Conservation (phyloP, 2,113 vertebrate species). For the Notothenia rossii region DNA sequence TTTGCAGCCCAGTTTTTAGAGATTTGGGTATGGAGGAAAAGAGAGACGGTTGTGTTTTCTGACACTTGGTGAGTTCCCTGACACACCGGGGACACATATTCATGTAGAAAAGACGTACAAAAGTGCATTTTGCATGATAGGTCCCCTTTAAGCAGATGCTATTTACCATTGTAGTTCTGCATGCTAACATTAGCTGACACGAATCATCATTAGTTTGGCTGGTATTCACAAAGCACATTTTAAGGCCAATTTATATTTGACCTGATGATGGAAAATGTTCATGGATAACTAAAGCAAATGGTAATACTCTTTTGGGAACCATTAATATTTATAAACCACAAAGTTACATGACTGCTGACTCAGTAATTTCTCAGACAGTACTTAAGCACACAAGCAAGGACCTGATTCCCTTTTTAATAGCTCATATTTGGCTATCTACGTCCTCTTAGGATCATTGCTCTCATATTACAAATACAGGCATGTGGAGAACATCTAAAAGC, state of each 20-base stretch:
- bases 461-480: background rate
- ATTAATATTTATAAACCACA: slow-evolving; percentile 13
- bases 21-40: no score
- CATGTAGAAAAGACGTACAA: no score
- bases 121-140: no score
- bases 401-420: background rate
- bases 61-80: no score
- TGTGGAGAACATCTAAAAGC: slow-evolving; percentile 7
- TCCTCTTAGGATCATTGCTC: slow-evolving; percentile 14
- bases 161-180: background rate
- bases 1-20: no score
- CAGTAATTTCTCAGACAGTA: background rate
- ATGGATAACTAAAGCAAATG: no score
- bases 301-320: background rate
- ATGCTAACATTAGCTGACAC: background rate
- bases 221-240: background rate
- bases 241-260: background rate
- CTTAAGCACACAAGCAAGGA: slow-evolving; percentile 9
- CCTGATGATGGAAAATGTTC: background rate
- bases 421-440: slow-evolving; percentile 19
- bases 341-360: slow-evolving; percentile 1
- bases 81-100: no score
- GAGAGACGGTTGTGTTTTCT: no score
- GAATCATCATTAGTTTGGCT: background rate
- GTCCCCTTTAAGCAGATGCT: no score